A percentile compares a stretch with the other conserved stretches of the same genome.
These are phyloP conservation scores for Amblyopsis rosae DNA, from an alignment of 2,113 vertebrate genomes.

Conservation along the genomic window DNA sequence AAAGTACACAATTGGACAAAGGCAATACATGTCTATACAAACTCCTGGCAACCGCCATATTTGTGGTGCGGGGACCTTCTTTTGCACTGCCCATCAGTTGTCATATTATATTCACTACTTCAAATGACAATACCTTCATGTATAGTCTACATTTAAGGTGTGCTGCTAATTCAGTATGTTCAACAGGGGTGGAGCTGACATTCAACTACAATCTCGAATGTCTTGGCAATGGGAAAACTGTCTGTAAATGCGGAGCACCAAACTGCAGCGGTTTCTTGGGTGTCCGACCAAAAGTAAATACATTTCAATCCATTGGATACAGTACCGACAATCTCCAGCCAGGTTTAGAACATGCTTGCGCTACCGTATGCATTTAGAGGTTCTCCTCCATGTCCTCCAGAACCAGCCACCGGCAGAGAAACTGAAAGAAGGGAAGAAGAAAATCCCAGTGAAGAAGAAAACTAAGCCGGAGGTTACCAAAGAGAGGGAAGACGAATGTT, in stretches of 20 bases:
- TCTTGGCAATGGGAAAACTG: slow-evolving; percentile 95
- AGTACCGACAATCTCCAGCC: background rate
- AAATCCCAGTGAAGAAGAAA: slow-evolving; percentile 83
- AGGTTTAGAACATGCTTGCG: background rate
- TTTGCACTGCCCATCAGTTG: too few relatives aligned
- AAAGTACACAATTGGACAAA: too few relatives aligned
- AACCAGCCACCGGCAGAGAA: slow-evolving; percentile 89
- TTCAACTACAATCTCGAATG: slow-evolving; percentile 99
- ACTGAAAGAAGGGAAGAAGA: slow-evolving; percentile 86
- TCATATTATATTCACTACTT: too few relatives aligned
- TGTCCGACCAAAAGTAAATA: slow-evolving; percentile 91
- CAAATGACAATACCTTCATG: too few relatives aligned
- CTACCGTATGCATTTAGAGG: background rate
- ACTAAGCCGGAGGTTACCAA: slow-evolving; percentile 88
- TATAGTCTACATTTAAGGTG: background rate
- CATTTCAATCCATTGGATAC: background rate
- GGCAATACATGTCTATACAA: too few relatives aligned
- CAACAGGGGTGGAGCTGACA: slow-evolving; percentile 90
- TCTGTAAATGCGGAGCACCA: slow-evolving; percentile 96
- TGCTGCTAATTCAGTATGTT: background rate
- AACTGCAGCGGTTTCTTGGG: slow-evolving; percentile 98
- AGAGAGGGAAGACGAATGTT: slow-evolving; percentile 96
- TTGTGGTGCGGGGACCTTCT: too few relatives aligned
- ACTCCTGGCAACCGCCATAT: too few relatives aligned
- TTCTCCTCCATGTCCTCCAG: slow-evolving; percentile 60